Evolutionary conservation across 2,797 vertebrate species (phyloP), one percentile per base, ranked within the genome.

Genomic region (Taenioides sp.): DNA sequence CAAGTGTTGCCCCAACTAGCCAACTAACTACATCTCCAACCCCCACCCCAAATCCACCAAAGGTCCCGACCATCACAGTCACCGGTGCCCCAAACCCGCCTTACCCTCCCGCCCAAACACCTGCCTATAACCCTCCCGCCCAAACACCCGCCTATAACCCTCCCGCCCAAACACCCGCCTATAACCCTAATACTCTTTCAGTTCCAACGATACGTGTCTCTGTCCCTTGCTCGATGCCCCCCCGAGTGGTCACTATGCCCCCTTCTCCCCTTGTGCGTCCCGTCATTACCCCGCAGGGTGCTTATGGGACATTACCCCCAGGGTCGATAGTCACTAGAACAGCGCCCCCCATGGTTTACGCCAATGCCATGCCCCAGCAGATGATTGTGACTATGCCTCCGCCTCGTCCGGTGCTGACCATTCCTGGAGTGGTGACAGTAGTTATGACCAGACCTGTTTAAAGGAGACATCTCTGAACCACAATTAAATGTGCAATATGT

Each of bases 71-170:
- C 23, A 65, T 65, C 7, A 27, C 40, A 22, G 43, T 65, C 2
- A 50, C 16, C 43, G 0, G 0, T 5, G 14, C 64, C 16, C 43
- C 25, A 28, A 65, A 49, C 17, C 64, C 64, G 0, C 43, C 64
- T 18, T 50, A 65, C 64, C 40, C 64, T 47, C 37, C 63, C 1
- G 62, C 62, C 62, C 62, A 25, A 18, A 47, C 7, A 49, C 63
- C 63, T 1, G 6, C 22, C 12, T 9, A 23, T 4, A 65, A 49
- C 22, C 40, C 63, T 10, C n/a, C n/a, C 47, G 23, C 16, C 43
- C 25, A 28, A 65, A 49, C 17, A 47, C 62, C 64, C 64, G 0
- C 43, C 64, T 18, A 28, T 4, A 65, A 65, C 64, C 40, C 64
- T 47, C 37, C 63, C 1, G 62, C 62, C 62, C 62, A 25, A 18